Conservation (phyloP, 2,113 vertebrate genomes). For the Stegostoma tigrinum region DNA sequence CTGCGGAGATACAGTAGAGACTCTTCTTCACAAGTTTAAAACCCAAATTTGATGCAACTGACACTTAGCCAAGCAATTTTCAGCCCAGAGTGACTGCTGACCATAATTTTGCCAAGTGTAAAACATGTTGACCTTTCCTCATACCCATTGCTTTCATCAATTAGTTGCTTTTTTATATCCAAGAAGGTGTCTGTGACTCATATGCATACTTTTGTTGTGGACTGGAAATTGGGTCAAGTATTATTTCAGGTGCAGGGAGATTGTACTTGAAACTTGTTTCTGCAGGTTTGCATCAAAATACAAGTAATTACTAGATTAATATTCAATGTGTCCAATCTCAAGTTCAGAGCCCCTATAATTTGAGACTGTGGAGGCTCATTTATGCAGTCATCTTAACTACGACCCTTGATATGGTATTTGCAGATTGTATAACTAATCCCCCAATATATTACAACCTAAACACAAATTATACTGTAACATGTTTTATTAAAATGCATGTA, state of each 20-base stretch:
- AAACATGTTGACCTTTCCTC: no score
- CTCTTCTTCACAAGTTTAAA: no score
- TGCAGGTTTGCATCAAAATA: not conserved
- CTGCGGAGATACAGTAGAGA: no score
- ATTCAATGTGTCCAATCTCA: not conserved
- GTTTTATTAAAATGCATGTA: conserved; percentile 30
- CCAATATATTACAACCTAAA: not conserved
- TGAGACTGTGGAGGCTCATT: not conserved
- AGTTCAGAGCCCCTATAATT: not conserved
- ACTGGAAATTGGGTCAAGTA: not conserved
- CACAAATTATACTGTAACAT: conserved; percentile 14
- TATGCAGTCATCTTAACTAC: not conserved
- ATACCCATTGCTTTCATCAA: no score
- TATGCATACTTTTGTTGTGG: not conserved
- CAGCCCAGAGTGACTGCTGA: no score
- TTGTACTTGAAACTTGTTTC: not conserved
- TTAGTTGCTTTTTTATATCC: not conserved
- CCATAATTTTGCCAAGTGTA: no score
- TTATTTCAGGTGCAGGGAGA: not conserved
- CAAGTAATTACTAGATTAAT: not conserved
- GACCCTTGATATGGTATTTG: not conserved
- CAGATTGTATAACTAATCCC: not conserved
- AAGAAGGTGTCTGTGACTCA: not conserved
- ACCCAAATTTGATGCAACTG: no score
- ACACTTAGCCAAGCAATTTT: no score